These are phyloP conservation scores for Patella ulyssiponensis DNA, from an alignment of 2,888 invertebrate species.

Conservation along the genomic window DNA sequence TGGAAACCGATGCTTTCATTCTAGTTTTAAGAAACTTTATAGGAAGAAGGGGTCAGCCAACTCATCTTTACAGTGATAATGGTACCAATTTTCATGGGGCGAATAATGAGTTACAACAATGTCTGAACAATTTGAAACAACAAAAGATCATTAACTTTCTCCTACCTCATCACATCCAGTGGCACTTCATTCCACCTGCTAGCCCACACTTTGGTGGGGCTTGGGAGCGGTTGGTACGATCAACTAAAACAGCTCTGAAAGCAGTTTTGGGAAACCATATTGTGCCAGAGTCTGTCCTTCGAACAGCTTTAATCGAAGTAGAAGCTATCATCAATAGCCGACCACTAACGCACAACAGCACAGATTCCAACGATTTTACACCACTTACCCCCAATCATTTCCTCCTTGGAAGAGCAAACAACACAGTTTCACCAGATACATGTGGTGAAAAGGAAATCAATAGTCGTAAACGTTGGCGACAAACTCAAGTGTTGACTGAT, in stretches of 20 bases:
- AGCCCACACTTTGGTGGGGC: constrained; percentile 66
- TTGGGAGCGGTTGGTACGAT: constrained; percentile 67
- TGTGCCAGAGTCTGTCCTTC: constrained; percentile 7
- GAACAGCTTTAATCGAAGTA: constrained; percentile 19
- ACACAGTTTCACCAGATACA: background rate
- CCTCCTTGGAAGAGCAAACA: constrained; percentile 11
- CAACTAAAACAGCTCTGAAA: constrained; percentile 48
- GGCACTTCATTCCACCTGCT: constrained; percentile 66
- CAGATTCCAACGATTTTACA: constrained; percentile 20
- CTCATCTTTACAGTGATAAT: too few species aligned
- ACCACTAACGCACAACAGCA: constrained; percentile 24
- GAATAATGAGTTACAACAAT: constrained; percentile 27
- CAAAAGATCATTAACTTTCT: constrained; percentile 20
- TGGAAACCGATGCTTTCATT: constrained; percentile 23
- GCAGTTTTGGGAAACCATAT: background rate
- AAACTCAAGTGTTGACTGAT: background rate
- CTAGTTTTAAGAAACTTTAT: constrained; percentile 14
- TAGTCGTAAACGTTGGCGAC: constrained; percentile 22
- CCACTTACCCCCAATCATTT: constrained; percentile 30
- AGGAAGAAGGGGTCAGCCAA: too few species aligned
- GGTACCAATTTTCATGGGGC: constrained; percentile 42
- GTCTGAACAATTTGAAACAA: constrained; percentile 24
- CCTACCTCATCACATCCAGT: constrained; percentile 44
- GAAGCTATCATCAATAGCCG: constrained; percentile 26
- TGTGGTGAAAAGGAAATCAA: constrained; percentile 7